Base-by-base conservation (phyloP, 2,113 vertebrate genomes). In the Anthoscopus minutus region DNA sequence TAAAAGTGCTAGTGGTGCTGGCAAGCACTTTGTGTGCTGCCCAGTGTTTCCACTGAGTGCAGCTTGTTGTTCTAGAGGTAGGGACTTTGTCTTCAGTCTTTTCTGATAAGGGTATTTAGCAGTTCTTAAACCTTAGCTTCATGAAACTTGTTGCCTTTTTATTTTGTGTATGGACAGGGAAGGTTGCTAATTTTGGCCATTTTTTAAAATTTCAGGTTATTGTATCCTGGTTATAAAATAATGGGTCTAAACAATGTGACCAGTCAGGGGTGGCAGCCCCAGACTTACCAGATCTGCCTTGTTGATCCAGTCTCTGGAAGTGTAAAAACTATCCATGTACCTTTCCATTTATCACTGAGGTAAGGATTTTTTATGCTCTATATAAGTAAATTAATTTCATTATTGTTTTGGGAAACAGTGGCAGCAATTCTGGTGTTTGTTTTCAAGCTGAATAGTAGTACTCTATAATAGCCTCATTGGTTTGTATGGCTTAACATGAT, bases 241-340 rank as follows among this genome's bases (percentile, higher is more conserved):
- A 99, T 99, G 99, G 99, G 99, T 53, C 97, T 99, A 86, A 99
- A 99, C 97, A 99, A 99, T n/a, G 98, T 99, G 92, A 99, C 98
- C 90, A 99, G 99, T 96, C 99, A 99, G 88, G 98, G 98, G 33
- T 99, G 99, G 99, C 98, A 99, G 96, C 98, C 99, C 4, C 99
- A 99, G 96, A 99, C 99, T 6, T 99, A 99, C 93, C 99, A 99
- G 97, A 98, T 99, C 92, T 99, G 99, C 96, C 98, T 99, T 82
- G 97, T 99, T 71, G 99, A 99, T 94, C 98, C 99, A 11, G 95
- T 98, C 69, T 98, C 98, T 51, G 98, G 98, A 96, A 98, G 95
- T 22, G 94, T 99, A 86, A 98, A 99, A 97, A 98, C 98, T 5
- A 96, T 99, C 76, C 98, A 97, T 24, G 97, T 99, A 90, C 99